Evolutionary conservation across 2,113 vertebrate species (phyloP).

Genomic region (Aleadryas rufinucha): DNA sequence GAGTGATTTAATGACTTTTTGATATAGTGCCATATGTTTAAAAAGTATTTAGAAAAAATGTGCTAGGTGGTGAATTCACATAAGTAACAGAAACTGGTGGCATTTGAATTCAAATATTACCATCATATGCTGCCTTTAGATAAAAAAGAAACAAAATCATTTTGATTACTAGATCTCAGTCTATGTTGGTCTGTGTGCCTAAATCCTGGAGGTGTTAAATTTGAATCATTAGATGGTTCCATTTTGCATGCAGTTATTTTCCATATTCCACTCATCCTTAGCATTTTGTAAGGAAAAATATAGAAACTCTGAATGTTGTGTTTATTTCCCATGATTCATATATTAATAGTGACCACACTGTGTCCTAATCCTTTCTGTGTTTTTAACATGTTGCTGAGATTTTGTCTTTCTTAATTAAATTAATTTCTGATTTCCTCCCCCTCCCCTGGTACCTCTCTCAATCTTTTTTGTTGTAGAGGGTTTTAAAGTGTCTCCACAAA

Average conservation of each 20-base stretch:
- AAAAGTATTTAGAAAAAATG: neutral
- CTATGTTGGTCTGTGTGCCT: neutral
- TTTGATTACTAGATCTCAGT: neutral
- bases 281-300: neutral
- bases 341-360: neutral
- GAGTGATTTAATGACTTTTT: neutral
- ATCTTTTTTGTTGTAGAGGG: neutral
- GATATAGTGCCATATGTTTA: neutral
- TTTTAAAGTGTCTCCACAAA: neutral
- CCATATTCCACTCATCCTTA: neutral
- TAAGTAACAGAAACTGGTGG: neutral
- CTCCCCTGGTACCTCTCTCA: fast-evolving
- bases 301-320: neutral
- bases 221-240: neutral
- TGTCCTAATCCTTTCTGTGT: neutral
- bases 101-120: neutral
- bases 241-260: neutral
- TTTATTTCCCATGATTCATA: neutral
- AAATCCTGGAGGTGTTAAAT: neutral
- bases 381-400: neutral
- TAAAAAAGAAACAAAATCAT: neutral
- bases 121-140: neutral
- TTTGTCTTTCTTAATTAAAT: neutral
- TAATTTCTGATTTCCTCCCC: neutral
- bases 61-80: neutral